Base-by-base conservation (phyloP, 35 echinoderm and acorn worm species). In the Lytechinus variegatus region DNA sequence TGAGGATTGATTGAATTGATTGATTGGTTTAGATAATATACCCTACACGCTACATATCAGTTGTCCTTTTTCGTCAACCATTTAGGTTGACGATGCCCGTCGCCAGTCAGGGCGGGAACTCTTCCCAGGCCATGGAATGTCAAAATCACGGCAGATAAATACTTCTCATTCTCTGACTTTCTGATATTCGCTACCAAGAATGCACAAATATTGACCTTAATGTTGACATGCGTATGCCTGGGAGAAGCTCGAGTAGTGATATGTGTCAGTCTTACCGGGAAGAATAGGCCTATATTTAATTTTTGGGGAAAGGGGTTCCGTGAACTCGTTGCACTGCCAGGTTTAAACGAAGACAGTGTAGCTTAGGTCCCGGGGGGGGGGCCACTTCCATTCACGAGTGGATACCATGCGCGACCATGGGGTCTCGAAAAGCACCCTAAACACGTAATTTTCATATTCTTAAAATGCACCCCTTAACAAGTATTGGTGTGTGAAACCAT, bases 181-280 rank as follows among this genome's bases (percentile, higher is more conserved):
- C 66, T 79, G 66, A 79, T 79, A 79, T n/a, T 79, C 52, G 52
- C 28, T 90, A 90, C 29, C 4, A 14, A 54, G 88, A 90, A 90
- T 90, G 88, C 29, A 54, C 88, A 90, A 90, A 90, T 90, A 90
- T 90, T 90, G 88, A 90, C 52, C 29, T 90, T 90, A 12, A 44
- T 90, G 27, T 90, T 90, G 88, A 90, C 88, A 33, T 90, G 88
- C 88, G 88, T 90, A 90, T 90, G 88, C 52, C 88, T 90, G 29
- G 7, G 14, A 54, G 88, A 90, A 52, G 52, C 52, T 90, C 52
- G 88, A 90, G 28, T 54, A 52, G 28, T 90, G 88, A 90, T 90
- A 33, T 52, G 52, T 90, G 88, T 90, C 88, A 90, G 52, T 90
- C 29, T 90, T 8, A 21, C 33, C 2, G 27, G 88, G 28, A 54